phyloP scores from a whole-genome alignment of 2,113 vertebrate genomes.

The Merops nubicus region DNA sequence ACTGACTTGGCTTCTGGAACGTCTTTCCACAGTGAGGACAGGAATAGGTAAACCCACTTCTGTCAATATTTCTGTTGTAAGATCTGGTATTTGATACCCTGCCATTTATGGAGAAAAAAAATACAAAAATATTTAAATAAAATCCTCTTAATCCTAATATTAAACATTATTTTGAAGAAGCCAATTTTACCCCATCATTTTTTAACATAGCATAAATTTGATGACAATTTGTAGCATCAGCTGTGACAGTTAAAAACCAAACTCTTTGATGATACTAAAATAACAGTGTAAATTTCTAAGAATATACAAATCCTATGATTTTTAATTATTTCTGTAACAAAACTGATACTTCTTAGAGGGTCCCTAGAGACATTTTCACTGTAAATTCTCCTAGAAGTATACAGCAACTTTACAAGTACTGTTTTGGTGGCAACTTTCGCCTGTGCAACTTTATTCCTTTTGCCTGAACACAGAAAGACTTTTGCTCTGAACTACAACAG shows the following conservation, averaged over 20 bases:
- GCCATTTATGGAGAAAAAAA: neutral
- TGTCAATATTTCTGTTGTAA: constrained; percentile 95
- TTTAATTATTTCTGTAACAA: neutral
- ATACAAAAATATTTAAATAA: neutral
- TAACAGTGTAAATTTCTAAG: neutral
- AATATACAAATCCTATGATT: neutral
- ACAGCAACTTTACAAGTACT: neutral
- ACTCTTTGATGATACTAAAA: neutral
- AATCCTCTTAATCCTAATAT: neutral
- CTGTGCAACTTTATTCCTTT: neutral
- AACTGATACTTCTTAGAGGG: neutral
- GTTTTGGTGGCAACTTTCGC: neutral
- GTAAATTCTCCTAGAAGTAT: neutral
- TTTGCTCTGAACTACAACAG: neutral
- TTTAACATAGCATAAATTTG: neutral
- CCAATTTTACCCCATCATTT: neutral
- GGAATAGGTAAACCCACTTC: constrained; percentile 94
- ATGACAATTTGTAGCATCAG: neutral
- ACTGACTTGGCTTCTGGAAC: constrained; percentile 96
- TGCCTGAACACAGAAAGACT: neutral
- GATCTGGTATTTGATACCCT: constrained; percentile 90
- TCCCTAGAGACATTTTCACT: neutral
- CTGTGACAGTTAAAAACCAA: neutral
- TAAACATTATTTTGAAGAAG: neutral
- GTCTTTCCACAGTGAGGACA: constrained; percentile 97